Evolutionary conservation across 2,113 vertebrate genomes (phyloP).

Genomic region (Arizona elegans): DNA sequence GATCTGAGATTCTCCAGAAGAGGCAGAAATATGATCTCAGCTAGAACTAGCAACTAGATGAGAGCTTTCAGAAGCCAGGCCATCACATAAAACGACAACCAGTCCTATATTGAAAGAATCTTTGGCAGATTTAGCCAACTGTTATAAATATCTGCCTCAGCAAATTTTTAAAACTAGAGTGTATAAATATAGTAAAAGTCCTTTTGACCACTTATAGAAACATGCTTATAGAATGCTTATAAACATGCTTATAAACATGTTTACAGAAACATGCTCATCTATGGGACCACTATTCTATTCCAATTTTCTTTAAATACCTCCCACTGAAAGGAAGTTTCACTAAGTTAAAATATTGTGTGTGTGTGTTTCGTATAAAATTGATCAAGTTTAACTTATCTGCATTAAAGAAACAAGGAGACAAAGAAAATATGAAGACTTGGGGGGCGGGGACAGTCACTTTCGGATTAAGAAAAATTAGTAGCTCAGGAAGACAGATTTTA

Average conservation of each 20-base stretch:
- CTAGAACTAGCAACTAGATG: background rate
- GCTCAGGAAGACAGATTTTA: background rate
- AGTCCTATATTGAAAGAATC: background rate
- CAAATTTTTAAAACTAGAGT: background rate
- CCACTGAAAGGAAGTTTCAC: background rate
- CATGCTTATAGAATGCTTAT: no score
- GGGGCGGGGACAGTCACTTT: background rate
- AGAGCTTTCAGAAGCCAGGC: background rate
- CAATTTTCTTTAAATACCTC: background rate
- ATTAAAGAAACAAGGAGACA: background rate
- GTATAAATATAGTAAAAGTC: background rate
- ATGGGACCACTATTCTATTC: background rate
- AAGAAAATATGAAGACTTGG: background rate
- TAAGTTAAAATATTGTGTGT: background rate
- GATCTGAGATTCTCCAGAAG: background rate
- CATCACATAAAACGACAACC: background rate
- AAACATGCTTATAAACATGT: no score
- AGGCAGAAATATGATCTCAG: background rate
- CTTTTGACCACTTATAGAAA: background rate
- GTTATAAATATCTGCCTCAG: background rate
- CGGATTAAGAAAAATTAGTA: background rate
- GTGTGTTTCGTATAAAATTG: background rate
- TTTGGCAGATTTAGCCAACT: background rate
- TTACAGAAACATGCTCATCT: background rate
- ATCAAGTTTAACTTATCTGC: background rate